Evolutionary conservation across 2,797 vertebrate species (phyloP).

Genomic region (Salmo trutta): DNA sequence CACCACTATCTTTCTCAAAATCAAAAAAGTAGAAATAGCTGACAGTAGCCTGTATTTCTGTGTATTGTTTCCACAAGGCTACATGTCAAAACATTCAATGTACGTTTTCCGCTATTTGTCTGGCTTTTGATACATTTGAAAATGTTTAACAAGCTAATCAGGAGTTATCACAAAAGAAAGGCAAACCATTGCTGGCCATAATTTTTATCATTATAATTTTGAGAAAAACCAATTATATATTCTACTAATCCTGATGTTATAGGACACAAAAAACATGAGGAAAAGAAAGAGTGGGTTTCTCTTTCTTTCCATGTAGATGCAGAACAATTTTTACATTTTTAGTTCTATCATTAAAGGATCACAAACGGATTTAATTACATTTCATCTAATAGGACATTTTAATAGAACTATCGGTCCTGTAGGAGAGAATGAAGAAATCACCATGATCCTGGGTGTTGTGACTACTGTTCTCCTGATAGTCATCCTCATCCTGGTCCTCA

Average conservation of each 20-base stretch:
- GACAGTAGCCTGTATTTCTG: background rate
- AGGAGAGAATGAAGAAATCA: background rate
- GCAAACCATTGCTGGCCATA: background rate
- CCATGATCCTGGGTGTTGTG: background rate
- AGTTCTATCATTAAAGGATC: background rate
- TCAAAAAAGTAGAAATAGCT: background rate
- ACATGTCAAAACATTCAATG: background rate
- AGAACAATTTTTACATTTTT: no score
- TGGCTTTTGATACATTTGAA: background rate
- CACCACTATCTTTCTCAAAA: background rate
- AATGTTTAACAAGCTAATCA: background rate
- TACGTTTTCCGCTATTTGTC: background rate
- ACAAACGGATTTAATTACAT: background rate
- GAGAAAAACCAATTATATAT: background rate
- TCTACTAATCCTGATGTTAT: no score
- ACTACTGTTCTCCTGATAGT: background rate
- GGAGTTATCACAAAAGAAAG: background rate
- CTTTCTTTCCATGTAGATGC: no score
- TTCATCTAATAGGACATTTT: background rate
- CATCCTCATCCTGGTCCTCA: background rate
- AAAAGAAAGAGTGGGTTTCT: no score
- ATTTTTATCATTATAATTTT: no score
- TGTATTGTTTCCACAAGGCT: background rate
- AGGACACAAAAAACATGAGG: no score
- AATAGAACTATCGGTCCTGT: background rate